These are phyloP conservation scores for Zoanthus sociatus DNA, from an alignment of 92 coral and sea anemone genomes.

Conservation along the genomic window DNA sequence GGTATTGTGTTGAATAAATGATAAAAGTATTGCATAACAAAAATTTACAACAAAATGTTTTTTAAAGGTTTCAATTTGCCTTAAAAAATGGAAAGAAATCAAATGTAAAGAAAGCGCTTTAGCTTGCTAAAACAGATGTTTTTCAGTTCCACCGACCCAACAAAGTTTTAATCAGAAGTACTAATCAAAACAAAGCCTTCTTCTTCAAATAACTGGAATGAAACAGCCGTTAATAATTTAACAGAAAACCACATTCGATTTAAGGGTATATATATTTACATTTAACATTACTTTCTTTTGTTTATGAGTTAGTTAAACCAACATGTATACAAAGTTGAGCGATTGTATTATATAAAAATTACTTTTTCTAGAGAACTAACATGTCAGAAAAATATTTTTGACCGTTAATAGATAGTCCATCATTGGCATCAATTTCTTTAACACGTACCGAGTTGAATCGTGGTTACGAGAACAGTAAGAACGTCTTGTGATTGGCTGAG, in stretches of 20 bases:
- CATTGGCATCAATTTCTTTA: too few relatives aligned
- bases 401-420: too few relatives aligned
- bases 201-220: not conserved
- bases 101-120: not conserved
- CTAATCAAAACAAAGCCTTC: not conserved
- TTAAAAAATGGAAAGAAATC: not conserved
- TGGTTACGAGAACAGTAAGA: not conserved
- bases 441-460: not conserved
- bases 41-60: not conserved
- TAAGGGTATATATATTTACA: too few relatives aligned
- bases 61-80: not conserved
- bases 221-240: not conserved
- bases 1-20: constrained; percentile 38
- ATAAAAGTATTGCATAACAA: not conserved
- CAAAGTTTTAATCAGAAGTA: not conserved
- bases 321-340: too few relatives aligned
- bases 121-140: not conserved
- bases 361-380: too few relatives aligned
- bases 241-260: not conserved
- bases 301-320: too few relatives aligned
- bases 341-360: too few relatives aligned
- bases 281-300: too few relatives aligned
- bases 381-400: too few relatives aligned
- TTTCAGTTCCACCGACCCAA: not conserved
- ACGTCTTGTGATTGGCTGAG: not conserved